A percentile compares a stretch with the other conserved stretches of the same genome.
Evolutionary conservation across 2,113 vertebrate species (phyloP).

Genomic region (Polypterus senegalus): DNA sequence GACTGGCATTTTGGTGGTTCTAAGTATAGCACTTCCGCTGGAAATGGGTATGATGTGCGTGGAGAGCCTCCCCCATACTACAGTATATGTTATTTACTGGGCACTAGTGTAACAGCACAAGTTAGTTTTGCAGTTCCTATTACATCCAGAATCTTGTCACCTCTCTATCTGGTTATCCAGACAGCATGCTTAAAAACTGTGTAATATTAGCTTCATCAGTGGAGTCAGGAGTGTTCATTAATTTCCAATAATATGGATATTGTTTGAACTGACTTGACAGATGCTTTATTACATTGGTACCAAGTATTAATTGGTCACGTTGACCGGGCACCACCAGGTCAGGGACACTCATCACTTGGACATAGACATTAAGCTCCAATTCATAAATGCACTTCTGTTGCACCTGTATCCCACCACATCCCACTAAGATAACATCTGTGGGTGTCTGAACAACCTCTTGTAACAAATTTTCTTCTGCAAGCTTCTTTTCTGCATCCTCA

Average conservation of each 20-base stretch:
- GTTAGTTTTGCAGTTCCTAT: not conserved
- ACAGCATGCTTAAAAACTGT: not conserved
- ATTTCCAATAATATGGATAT: not conserved
- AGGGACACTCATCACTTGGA: not conserved
- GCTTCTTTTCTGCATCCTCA: not conserved
- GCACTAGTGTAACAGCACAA: not conserved
- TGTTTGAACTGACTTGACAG: not conserved
- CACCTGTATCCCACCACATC: not conserved
- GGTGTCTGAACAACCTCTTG: not conserved
- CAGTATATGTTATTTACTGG: not conserved
- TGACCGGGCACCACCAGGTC: not conserved
- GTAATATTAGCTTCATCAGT: not conserved
- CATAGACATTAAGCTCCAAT: not conserved
- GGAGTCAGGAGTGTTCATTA: not conserved
- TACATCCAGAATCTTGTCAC: not conserved
- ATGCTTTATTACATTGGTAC: not conserved
- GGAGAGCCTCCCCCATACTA: not conserved
- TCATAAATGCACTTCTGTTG: not conserved
- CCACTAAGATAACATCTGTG: not conserved
- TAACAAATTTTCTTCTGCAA: not conserved
- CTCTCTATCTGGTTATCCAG: not conserved
- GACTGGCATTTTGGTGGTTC: slow-evolving; percentile 1
- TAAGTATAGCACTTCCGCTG: slow-evolving; percentile 8
- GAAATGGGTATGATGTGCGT: not conserved
- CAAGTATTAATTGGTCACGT: not conserved